Conservation (phyloP, 2,888 invertebrate genomes). For the Boloria selene region DNA sequence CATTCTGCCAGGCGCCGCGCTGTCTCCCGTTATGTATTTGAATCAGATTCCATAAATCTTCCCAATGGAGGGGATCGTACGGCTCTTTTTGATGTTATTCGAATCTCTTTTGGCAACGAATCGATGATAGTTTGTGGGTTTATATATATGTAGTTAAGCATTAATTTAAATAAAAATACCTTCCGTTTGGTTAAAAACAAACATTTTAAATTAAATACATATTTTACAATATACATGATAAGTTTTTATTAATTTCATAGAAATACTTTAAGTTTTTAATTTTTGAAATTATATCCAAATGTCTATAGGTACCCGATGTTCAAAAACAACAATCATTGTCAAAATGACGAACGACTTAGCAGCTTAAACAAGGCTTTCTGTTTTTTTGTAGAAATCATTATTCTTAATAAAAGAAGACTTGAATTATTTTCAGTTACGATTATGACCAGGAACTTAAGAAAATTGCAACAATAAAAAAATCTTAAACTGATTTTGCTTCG, state of each 20-base stretch:
- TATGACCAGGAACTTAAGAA: too few relatives aligned
- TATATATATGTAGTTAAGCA: not conserved
- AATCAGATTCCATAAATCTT: slow-evolving; percentile 59
- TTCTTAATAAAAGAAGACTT: not conserved
- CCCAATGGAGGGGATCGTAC: slow-evolving; percentile 20
- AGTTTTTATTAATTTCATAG: not conserved
- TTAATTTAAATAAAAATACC: too few relatives aligned
- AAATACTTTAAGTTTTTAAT: too few relatives aligned
- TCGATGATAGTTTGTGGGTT: not conserved
- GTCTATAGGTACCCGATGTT: too few relatives aligned
- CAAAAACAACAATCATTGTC: too few relatives aligned
- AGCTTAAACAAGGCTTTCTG: too few relatives aligned
- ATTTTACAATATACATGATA: not conserved
- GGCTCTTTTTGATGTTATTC: slow-evolving; percentile 20
- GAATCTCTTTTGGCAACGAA: slow-evolving; percentile 11
- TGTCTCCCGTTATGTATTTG: slow-evolving; percentile 60
- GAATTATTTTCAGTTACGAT: not conserved
- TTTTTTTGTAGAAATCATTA: too few relatives aligned
- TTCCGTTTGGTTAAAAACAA: not conserved
- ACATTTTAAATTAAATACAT: not conserved
- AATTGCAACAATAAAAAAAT: too few relatives aligned
- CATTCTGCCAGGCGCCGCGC: slow-evolving; percentile 56
- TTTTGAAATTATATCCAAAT: too few relatives aligned
- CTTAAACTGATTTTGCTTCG: too few relatives aligned
- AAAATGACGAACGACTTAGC: too few relatives aligned